Percentiles rank a stretch among this genome's conserved stretches.
Conservation (phyloP, 2,888 invertebrate genomes). For the Lycaena phlaeas region DNA sequence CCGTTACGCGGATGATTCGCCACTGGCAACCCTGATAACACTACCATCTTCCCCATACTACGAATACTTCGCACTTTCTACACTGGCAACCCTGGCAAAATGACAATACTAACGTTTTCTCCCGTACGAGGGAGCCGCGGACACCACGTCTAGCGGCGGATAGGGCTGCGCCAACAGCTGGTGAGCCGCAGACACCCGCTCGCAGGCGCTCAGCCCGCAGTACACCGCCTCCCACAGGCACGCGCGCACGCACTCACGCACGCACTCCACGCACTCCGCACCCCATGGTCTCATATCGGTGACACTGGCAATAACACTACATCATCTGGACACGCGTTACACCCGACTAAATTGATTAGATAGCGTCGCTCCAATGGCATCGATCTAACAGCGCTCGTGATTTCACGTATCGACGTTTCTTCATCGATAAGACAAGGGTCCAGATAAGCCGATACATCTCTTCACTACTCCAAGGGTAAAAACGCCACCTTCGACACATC, state of each 20-base stretch:
- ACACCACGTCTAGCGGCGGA: slow-evolving; percentile 47
- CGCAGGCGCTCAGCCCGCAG: slow-evolving; percentile 45
- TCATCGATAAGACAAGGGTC: slow-evolving; percentile 39
- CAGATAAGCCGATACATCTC: slow-evolving; percentile 6
- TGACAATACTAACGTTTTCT: slow-evolving; percentile 51
- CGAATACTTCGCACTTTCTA: too few relatives aligned
- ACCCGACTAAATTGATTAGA: slow-evolving; percentile 28
- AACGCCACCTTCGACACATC: too few relatives aligned
- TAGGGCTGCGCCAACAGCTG: slow-evolving; percentile 44
- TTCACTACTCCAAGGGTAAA: background rate
- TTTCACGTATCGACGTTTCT: slow-evolving; percentile 43
- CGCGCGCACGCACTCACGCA: slow-evolving; percentile 43
- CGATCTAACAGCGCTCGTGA: slow-evolving; percentile 50
- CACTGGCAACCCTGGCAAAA: too few relatives aligned
- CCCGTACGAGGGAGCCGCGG: slow-evolving; percentile 44
- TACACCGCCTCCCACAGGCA: slow-evolving; percentile 45
- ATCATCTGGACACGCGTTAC: slow-evolving; percentile 22
- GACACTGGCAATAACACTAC: background rate
- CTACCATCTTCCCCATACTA: too few relatives aligned
- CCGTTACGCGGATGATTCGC: too few relatives aligned
- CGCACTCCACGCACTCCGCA: too few relatives aligned
- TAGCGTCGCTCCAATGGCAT: slow-evolving; percentile 38
- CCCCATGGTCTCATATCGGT: slow-evolving; percentile 3
- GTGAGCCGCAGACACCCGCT: slow-evolving; percentile 37
- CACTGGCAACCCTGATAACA: too few relatives aligned